Percentiles rank a stretch among this genome's conserved stretches.
Evolutionary conservation across 1,140 invertebrate genomes (phyloP).

Genomic region (Medauroidea extradentata): DNA sequence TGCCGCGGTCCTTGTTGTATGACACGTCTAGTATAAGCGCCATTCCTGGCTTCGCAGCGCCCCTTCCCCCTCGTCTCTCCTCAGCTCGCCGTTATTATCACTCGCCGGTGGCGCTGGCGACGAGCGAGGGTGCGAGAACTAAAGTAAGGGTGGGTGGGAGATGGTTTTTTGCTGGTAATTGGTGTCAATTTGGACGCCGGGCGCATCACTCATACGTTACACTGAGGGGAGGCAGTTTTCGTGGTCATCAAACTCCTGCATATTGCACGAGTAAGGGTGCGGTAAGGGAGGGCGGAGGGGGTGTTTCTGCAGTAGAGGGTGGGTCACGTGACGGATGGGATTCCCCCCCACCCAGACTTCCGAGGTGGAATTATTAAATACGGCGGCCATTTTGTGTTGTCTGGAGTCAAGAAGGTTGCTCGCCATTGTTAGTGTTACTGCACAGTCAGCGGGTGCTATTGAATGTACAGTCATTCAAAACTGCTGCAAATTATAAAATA

Average conservation of each 20-base stretch:
- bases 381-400: no score
- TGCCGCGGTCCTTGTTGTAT: no score
- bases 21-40: no score
- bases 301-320: neutral
- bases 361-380: no score
- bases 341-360: no score
- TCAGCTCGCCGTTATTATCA: neutral
- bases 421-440: no score
- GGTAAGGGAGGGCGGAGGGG: neutral
- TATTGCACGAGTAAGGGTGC: conserved; percentile 7
- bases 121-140: conserved; percentile 6
- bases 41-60: neutral
- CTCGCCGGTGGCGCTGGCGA: neutral
- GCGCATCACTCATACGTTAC: conserved; percentile 33
- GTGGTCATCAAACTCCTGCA: neutral
- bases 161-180: conserved; percentile 63
- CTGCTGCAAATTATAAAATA: no score
- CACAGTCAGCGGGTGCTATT: no score
- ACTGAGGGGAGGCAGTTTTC: conserved; percentile 30
- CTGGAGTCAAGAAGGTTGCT: no score
- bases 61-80: neutral
- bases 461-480: no score
- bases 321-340: no score
- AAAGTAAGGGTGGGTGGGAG: conserved; percentile 33
- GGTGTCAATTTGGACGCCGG: conserved; percentile 58